Percentiles rank a stretch among this genome's conserved stretches.
Conservation (phyloP, 2,797 vertebrate species). For the Gephyroberyx darwinii region DNA sequence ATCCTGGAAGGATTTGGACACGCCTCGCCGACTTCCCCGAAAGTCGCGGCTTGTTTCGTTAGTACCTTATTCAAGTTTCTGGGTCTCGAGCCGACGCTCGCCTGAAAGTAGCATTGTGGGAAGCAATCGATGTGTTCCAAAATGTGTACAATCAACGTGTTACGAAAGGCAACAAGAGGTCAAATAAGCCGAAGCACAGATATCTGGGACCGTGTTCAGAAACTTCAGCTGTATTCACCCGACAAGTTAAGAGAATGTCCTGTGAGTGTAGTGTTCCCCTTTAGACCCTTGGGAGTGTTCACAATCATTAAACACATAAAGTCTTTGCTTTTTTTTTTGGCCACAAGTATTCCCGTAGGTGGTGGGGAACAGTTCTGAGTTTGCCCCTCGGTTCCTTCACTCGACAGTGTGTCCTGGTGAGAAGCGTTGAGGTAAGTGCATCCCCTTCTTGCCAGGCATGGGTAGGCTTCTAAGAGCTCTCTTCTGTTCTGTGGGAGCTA, state of each 20-base stretch:
- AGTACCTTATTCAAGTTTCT: slow-evolving; percentile 63
- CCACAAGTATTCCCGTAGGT: slow-evolving; percentile 56
- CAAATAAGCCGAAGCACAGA: slow-evolving; percentile 46
- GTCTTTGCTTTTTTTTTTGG: slow-evolving; percentile 57
- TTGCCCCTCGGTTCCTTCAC: slow-evolving; percentile 51
- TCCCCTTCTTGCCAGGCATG: slow-evolving; percentile 35
- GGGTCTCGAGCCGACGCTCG: slow-evolving; percentile 34
- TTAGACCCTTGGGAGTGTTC: slow-evolving; percentile 60
- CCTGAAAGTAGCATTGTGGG: slow-evolving; percentile 43
- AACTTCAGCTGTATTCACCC: slow-evolving; percentile 35
- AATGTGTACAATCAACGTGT: slow-evolving; percentile 47
- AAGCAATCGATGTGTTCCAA: slow-evolving; percentile 40
- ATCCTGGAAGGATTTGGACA: slow-evolving; percentile 24
- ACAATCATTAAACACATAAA: slow-evolving; percentile 52
- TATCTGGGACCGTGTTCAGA: slow-evolving; percentile 37
- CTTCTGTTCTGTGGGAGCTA: slow-evolving; percentile 23
- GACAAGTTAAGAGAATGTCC: slow-evolving; percentile 45
- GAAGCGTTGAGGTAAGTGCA: slow-evolving; percentile 67
- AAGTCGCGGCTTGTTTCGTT: slow-evolving; percentile 37
- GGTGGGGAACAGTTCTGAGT: slow-evolving; percentile 24
- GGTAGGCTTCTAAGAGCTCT: slow-evolving; percentile 44
- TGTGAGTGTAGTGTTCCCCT: slow-evolving; percentile 67
- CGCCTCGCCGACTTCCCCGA: slow-evolving; percentile 19
- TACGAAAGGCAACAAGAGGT: slow-evolving; percentile 15
- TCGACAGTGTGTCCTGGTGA: slow-evolving; percentile 60